Base-by-base conservation (phyloP, 2,888 invertebrate species). In the Petrophora chlorosata region DNA sequence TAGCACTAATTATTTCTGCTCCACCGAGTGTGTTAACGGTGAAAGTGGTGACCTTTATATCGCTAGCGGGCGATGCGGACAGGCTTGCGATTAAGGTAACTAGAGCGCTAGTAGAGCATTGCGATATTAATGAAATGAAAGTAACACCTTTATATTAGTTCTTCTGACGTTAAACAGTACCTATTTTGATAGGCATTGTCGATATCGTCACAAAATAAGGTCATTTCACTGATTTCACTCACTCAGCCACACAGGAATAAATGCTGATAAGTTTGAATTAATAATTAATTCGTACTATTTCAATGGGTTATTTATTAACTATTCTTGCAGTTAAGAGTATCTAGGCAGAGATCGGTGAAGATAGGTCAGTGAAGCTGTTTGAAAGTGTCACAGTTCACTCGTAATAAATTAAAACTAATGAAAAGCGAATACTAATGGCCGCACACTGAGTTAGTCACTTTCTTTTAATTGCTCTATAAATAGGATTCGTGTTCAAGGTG, bases 401-500 rank as follows among this genome's bases (percentile, higher is more conserved):
- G 12, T 2, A 14, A 23, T 19, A 28, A 35, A 34, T 3, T 5
- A 8, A 10, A 25, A 7, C 3, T 1, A 9, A 28, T 8, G 33
- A 45, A 16, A 9, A 38, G 10, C 23, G 3, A 4, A 35, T 16
- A 16, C 8, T 35, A 42, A 52, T 49, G 39, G 29, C 15, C 12
- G 5, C 33, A 26, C 45, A 35, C 23, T 28, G 30, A 34, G 13
- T 26, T 26, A 36, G 28, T 22, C 38, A 52, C 56, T 56, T 54
- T 54, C 53, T 40, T 50, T 33, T 34, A 26, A 28, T 22, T 22
- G 41, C 3, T 35, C 54, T 59, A 59, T 56, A 53, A 54, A 59
- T 59, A 59, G 49, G 15, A 3, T 23, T 35, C 38, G 8, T 17
- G 40, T 28, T 44, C 50, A 35, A 44, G 39, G 50, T 50, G 39